phyloP scores from a whole-genome alignment of 2,797 vertebrate species.

The Tragopan temminckii region DNA sequence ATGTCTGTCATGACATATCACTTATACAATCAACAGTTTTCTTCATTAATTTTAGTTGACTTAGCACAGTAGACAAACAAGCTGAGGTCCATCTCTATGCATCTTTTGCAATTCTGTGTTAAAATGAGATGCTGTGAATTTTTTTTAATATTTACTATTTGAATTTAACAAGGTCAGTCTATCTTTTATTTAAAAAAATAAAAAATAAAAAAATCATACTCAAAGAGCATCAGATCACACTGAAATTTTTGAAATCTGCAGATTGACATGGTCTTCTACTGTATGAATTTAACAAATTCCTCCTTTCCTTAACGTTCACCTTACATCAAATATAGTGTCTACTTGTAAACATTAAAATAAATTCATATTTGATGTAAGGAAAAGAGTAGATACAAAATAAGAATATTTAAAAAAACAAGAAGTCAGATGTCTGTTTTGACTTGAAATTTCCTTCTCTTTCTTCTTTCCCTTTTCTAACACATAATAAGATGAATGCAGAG shows the following conservation, averaged over 20 bases:
- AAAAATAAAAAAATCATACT: background rate
- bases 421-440: background rate
- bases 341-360: background rate
- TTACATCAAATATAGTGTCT: background rate
- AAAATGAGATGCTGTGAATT: background rate
- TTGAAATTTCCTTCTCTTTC: background rate
- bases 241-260: background rate
- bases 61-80: background rate
- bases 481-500: background rate
- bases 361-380: background rate
- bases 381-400: background rate
- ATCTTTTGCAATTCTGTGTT: background rate
- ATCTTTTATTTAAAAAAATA: background rate
- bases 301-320: background rate
- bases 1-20: background rate
- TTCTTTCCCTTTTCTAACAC: fast-evolving
- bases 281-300: background rate
- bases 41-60: background rate
- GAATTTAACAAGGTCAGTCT: background rate
- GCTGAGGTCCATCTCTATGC: background rate
- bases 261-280: background rate
- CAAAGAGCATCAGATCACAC: background rate
- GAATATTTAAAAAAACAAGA: background rate
- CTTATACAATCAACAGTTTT: background rate
- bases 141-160: background rate